Conservation (phyloP, 2,888 invertebrate genomes). For the Diadegma fenestrale region DNA sequence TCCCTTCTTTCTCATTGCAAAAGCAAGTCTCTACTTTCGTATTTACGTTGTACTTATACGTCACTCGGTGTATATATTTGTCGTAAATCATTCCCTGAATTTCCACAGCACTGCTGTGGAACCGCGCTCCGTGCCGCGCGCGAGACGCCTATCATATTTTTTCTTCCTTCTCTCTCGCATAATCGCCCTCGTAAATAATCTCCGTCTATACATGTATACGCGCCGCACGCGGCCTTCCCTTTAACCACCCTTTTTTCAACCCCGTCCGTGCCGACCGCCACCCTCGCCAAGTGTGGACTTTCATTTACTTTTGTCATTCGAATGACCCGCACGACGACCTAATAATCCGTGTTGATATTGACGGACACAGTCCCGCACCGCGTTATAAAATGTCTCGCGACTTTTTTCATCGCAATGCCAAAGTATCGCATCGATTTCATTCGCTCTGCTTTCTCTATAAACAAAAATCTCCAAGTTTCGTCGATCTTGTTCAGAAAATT, state of each 20-base stretch:
- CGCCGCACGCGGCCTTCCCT: background rate
- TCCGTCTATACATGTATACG: slow-evolving; percentile 34
- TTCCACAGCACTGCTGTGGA: slow-evolving; percentile 51
- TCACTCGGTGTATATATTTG: slow-evolving; percentile 69
- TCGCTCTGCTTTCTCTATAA: no score
- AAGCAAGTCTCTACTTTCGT: slow-evolving; percentile 54
- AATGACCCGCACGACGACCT: background rate
- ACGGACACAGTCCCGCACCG: background rate
- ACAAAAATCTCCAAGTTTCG: no score
- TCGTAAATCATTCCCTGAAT: slow-evolving; percentile 69
- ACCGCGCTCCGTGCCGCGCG: slow-evolving; percentile 22
- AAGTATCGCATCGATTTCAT: no score
- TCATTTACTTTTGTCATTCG: slow-evolving; percentile 30
- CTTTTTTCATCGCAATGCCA: background rate
- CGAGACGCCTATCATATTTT: slow-evolving; percentile 54
- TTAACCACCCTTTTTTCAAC: slow-evolving; percentile 16
- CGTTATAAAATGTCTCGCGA: background rate
- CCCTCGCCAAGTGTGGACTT: slow-evolving; percentile 17
- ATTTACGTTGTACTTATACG: slow-evolving; percentile 70
- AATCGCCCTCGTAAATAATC: slow-evolving; percentile 67
- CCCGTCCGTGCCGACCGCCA: slow-evolving; percentile 20
- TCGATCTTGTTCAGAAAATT: background rate
- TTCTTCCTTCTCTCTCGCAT: slow-evolving; percentile 55
- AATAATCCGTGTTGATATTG: slow-evolving; percentile 1
- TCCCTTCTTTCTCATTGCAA: slow-evolving; percentile 30